Percentiles rank a stretch among this genome's conserved stretches.
Conservation (phyloP, 2,888 invertebrate genomes). For the Adelognathus sp. region DNA sequence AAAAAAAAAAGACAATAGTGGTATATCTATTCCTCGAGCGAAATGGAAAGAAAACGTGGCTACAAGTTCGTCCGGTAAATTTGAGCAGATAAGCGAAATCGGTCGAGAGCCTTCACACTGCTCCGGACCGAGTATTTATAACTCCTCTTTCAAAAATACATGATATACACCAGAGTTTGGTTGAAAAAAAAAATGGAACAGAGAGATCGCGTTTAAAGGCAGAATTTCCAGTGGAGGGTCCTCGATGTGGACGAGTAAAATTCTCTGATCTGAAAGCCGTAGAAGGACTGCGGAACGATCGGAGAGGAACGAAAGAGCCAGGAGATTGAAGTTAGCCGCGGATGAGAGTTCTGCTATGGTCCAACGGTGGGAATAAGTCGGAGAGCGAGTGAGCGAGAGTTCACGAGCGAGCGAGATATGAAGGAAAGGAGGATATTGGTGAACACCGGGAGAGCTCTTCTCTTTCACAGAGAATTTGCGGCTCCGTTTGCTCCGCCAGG, state of each 20-base stretch:
- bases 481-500: conserved; percentile 65
- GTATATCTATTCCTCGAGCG: conserved; percentile 10
- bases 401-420: conserved; percentile 59
- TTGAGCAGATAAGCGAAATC: conserved; percentile 17
- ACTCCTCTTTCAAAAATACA: too few relatives aligned
- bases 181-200: neutral
- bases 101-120: neutral
- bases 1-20: too few relatives aligned
- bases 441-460: conserved; percentile 73
- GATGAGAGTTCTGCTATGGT: conserved; percentile 25
- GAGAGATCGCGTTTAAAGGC: conserved; percentile 16
- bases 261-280: conserved; percentile 50
- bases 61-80: conserved; percentile 2
- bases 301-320: conserved; percentile 46
- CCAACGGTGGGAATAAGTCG: conserved; percentile 47
- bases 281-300: neutral
- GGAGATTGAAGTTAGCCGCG: conserved; percentile 69
- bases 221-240: conserved; percentile 65
- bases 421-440: conserved; percentile 74
- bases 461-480: conserved; percentile 54
- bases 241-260: conserved; percentile 68
- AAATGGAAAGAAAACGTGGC: conserved; percentile 10
- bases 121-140: neutral
- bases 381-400: conserved; percentile 38
- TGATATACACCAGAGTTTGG: conserved; percentile 14